Base-by-base conservation (phyloP, 2,113 vertebrate genomes). In the Psephotus haematonotus region DNA sequence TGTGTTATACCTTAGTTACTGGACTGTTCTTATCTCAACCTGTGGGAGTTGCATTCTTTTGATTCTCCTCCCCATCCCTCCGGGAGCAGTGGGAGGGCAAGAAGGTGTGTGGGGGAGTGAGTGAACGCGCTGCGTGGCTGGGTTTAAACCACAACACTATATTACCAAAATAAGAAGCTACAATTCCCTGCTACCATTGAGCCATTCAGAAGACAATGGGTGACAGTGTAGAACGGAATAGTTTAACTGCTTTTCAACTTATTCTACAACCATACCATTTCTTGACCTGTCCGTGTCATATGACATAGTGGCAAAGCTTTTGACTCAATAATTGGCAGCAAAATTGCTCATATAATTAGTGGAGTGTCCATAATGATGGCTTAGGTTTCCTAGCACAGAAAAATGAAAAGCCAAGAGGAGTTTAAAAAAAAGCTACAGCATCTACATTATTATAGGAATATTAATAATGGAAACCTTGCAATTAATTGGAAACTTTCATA, bases 201-300 rank as follows among this genome's bases (percentile, higher is more conserved):
- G 24, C 10, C 16, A 33, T 63, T 63, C 41, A 35, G 13, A 67
- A 62, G 37, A 67, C 24, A 37, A 24, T 0, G 1, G 7, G 6
- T 72, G 14, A 44, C 31, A n/a, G 31, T 15, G 28, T 39, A 33
- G 43, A 79, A 31, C 17, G 74, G 41, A 35, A 44, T 43, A 37
- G 39, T 88, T 72, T 52, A 67, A 67, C 22, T n/a, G 33, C 33
- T 76, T 86, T 50, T 59, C 57, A 53, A 6, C 7, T 75, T 69
- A 41, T 31, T 90, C 53, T 44, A 11, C 29, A 63, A 37, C 17
- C 1, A 0, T 46, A 39, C 12, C 0, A 0, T 82, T 86, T 77
- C 50, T 86, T 65, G 31, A 59, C 60, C 10, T 77, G 47, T 46
- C 33, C 28, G 4, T 52, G 37, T 7, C 10, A 3, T 35, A 27